Evolutionary conservation across 2,797 vertebrate species (phyloP).

Genomic region (Betta splendens): DNA sequence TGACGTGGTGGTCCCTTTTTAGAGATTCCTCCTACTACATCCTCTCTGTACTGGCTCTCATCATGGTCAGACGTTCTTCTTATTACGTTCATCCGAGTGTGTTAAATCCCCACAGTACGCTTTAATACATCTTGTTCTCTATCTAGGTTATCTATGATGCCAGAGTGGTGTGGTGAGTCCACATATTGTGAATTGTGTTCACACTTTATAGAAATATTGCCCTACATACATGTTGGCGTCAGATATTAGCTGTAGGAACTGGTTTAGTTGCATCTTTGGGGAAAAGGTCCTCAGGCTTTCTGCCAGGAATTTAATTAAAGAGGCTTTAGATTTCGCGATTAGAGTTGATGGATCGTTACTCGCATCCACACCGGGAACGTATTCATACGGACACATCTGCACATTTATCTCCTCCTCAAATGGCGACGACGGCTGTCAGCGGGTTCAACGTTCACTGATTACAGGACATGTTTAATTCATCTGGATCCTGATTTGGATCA

Average conservation of each 20-base stretch:
- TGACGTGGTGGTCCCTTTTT: slow-evolving; percentile 86
- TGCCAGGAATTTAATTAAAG: background rate
- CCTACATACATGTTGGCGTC: background rate
- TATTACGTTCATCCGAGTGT: background rate
- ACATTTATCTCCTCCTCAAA: slow-evolving; percentile 2
- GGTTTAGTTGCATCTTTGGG: background rate
- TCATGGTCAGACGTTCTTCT: slow-evolving; percentile 72
- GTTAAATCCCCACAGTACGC: background rate
- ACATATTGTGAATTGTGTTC: background rate
- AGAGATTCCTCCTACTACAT: slow-evolving; percentile 84
- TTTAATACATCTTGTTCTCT: slow-evolving; percentile 2
- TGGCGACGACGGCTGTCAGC: background rate
- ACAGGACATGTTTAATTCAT: slow-evolving; percentile 7
- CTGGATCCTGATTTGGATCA: slow-evolving; percentile 5
- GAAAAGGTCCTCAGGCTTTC: slow-evolving; percentile 7
- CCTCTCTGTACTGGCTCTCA: slow-evolving; percentile 81
- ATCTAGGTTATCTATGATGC: slow-evolving; percentile 83
- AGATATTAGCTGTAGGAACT: background rate
- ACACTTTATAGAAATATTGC: background rate
- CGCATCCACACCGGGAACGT: background rate
- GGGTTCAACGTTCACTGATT: slow-evolving; percentile 6
- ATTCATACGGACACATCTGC: no score
- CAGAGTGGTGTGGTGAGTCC: slow-evolving; percentile 82
- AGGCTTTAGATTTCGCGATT: background rate
- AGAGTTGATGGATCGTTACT: background rate